Conservation (phyloP, 1,140 invertebrate species). For the Cotesia typhae region DNA sequence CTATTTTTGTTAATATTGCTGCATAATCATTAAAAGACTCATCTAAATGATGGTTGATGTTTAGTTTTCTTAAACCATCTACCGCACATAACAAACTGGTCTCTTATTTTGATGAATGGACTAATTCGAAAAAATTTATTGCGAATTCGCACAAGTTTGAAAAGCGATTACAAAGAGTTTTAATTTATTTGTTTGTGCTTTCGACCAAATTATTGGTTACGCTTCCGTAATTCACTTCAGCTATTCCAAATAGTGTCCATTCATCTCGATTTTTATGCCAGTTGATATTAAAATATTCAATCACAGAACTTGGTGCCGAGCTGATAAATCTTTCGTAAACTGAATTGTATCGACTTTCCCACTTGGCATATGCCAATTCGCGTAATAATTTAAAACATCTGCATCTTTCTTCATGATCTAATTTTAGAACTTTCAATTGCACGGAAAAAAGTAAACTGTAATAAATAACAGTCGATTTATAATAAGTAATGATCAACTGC, state of each 20-base stretch:
- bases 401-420: not conserved
- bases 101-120: not conserved
- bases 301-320: not conserved
- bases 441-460: no score
- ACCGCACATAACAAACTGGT: not conserved
- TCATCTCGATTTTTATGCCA: constrained; percentile 27
- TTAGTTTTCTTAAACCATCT: not conserved
- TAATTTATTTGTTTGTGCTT: constrained; percentile 27
- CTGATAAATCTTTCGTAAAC: not conserved
- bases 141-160: not conserved
- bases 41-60: not conserved
- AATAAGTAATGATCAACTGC: no score
- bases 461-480: no score
- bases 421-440: constrained; percentile 7
- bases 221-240: constrained; percentile 29
- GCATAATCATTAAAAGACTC: not conserved
- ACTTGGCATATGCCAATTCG: not conserved
- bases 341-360: not conserved
- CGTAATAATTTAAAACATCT: not conserved
- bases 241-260: constrained; percentile 37
- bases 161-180: not conserved
- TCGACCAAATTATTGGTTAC: constrained; percentile 38
- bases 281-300: constrained; percentile 36
- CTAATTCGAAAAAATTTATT: not conserved
- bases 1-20: not conserved